Percentiles rank a stretch among this genome's conserved stretches.
Conservation (phyloP, 1,140 invertebrate species). For the Notospermus geniculatus region DNA sequence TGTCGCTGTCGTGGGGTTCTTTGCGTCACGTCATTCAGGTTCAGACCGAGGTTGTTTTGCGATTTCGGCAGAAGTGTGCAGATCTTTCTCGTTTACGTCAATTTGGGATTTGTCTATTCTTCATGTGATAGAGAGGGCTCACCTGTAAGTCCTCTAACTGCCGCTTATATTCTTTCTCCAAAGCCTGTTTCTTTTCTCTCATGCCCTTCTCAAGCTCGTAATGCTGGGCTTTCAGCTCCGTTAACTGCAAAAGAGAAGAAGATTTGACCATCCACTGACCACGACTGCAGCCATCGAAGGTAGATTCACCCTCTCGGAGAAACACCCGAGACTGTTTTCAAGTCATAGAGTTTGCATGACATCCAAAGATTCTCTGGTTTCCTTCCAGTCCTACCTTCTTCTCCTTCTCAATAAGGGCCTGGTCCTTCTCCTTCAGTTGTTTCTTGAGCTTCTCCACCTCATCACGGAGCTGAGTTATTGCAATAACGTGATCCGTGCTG, state of each 20-base stretch:
- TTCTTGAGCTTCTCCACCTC: conserved; percentile 91
- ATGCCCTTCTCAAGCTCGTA: conserved; percentile 83
- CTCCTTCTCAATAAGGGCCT: conserved; percentile 83
- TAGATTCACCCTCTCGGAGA: background rate
- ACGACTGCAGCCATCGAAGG: background rate
- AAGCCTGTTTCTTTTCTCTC: conserved; percentile 77
- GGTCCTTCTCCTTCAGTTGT: conserved; percentile 80
- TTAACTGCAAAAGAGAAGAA: conserved; percentile 67
- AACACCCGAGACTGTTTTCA: background rate
- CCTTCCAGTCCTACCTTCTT: conserved; percentile 71
- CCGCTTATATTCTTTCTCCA: conserved; percentile 76
- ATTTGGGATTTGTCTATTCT: background rate
- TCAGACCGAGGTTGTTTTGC: too few relatives aligned
- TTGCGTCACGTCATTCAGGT: too few relatives aligned
- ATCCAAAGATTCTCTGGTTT: too few relatives aligned
- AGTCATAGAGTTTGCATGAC: too few relatives aligned
- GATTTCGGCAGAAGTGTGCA: too few relatives aligned
- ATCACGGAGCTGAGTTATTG: conserved; percentile 90
- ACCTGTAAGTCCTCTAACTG: conserved; percentile 76
- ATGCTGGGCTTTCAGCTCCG: conserved; percentile 87
- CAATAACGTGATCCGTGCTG: conserved; percentile 89
- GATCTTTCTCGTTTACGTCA: background rate
- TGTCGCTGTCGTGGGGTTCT: too few relatives aligned
- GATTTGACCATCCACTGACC: background rate
- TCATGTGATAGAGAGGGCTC: conserved; percentile 63